Percentiles rank a stretch among this genome's conserved stretches.
These are phyloP conservation scores for Vulpes vulpes DNA, from an alignment of 2,113 vertebrate genomes.

Conservation along the genomic window DNA sequence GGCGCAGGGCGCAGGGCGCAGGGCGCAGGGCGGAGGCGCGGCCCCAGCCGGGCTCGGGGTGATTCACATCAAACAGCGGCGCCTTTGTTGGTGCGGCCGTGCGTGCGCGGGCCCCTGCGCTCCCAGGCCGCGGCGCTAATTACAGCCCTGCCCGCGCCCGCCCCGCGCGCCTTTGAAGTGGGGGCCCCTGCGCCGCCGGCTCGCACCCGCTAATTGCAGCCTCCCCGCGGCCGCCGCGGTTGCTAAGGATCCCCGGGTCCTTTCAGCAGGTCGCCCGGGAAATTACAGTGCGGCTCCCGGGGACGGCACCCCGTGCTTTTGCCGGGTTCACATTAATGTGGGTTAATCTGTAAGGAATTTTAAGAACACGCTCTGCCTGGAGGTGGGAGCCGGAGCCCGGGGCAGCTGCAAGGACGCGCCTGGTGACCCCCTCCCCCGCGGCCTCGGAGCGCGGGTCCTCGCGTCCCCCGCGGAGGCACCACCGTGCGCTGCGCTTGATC, in stretches of 20 bases:
- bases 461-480: no score
- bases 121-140: slow-evolving; percentile 68
- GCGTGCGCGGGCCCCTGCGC: background rate
- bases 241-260: background rate
- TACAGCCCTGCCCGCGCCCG: slow-evolving; percentile 63
- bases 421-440: background rate
- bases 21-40: background rate
- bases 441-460: no score
- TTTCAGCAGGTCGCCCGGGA: slow-evolving; percentile 51
- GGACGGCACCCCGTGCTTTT: background rate
- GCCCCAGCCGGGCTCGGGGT: background rate
- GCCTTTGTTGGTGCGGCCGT: slow-evolving; percentile 39
- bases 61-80: background rate
- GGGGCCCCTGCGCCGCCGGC: background rate
- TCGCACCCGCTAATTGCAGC: slow-evolving; percentile 43
- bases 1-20: background rate
- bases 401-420: background rate
- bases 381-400: background rate
- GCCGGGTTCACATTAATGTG: background rate
- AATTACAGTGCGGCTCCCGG: slow-evolving; percentile 64
- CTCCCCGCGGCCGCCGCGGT: background rate
- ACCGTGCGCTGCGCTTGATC: no score
- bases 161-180: slow-evolving; percentile 75
- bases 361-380: slow-evolving; percentile 53
- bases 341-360: slow-evolving; percentile 76